These are phyloP conservation scores for Alauda arvensis DNA, from an alignment of 2,797 vertebrate genomes.

Conservation along the genomic window DNA sequence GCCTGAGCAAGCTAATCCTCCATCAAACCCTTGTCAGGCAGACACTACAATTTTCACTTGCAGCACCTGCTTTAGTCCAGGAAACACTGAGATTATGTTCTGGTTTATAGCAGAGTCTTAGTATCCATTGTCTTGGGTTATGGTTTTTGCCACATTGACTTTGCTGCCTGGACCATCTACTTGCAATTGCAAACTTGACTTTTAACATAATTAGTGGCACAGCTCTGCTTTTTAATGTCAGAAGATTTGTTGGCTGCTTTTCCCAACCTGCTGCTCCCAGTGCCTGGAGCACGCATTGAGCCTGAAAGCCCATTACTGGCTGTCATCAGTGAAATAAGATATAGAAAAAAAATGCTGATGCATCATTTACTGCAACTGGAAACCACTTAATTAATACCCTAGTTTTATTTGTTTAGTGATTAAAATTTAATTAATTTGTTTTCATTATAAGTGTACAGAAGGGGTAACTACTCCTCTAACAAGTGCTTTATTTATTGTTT, in stretches of 20 bases:
- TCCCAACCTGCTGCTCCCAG: conserved; percentile 14
- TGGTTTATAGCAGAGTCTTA: neutral
- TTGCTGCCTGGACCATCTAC: conserved; percentile 46
- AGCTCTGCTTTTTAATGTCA: conserved; percentile 64
- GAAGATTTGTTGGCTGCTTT: conserved; percentile 65
- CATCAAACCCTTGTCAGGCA: neutral
- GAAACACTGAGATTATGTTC: neutral
- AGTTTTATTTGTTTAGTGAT: conserved; percentile 65
- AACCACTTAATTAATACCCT: conserved; percentile 72
- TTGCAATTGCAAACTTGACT: conserved; percentile 61
- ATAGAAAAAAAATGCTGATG: conserved; percentile 63
- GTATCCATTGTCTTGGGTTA: neutral
- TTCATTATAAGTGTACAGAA: conserved; percentile 21
- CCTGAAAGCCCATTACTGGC: conserved; percentile 61
- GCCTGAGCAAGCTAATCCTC: neutral
- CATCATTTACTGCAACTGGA: conserved; percentile 39
- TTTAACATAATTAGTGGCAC: conserved; percentile 73
- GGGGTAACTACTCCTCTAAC: conserved; percentile 16
- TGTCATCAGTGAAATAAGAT: conserved; percentile 69
- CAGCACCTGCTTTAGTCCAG: neutral
- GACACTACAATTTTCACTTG: neutral
- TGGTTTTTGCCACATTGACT: conserved; percentile 32
- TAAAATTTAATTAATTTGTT: conserved; percentile 66
- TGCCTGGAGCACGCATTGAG: conserved; percentile 20
- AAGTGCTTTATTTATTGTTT: conserved; percentile 51